A percentile compares a stretch with the other conserved stretches of the same genome.
phyloP scores from a whole-genome alignment of 2,888 invertebrate species.

The Cyclophora punctaria region DNA sequence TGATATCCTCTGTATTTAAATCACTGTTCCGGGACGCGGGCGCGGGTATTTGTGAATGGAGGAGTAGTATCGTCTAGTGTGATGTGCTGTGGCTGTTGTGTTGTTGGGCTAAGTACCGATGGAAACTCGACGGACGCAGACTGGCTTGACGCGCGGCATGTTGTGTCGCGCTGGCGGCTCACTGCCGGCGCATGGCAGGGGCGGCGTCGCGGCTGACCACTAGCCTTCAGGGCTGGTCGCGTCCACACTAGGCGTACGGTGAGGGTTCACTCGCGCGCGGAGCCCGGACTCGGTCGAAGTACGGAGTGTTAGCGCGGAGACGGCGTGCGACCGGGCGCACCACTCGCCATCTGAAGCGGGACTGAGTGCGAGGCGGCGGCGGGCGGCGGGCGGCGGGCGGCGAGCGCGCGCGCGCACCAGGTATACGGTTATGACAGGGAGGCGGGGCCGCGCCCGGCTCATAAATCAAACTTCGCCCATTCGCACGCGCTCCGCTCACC shows the following conservation, averaged over 20 bases:
- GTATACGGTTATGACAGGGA: conserved; percentile 80
- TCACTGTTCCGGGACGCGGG: conserved; percentile 35
- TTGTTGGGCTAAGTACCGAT: conserved; percentile 63
- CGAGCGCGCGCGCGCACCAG: conserved; percentile 77
- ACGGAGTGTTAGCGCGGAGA: conserved; percentile 37
- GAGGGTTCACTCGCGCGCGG: conserved; percentile 44
- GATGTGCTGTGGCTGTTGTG: conserved; percentile 42
- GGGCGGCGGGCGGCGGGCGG: conserved; percentile 46
- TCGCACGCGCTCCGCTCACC: conserved; percentile 78
- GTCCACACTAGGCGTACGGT: conserved; percentile 23
- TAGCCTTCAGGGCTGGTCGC: too few species aligned
- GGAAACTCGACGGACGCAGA: conserved; percentile 74
- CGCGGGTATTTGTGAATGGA: conserved; percentile 15
- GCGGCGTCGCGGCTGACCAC: conserved; percentile 38
- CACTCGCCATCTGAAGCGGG: conserved; percentile 74
- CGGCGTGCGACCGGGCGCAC: conserved; percentile 57
- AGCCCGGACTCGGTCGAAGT: conserved; percentile 45
- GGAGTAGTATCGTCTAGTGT: conserved; percentile 28
- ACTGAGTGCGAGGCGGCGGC: conserved; percentile 66
- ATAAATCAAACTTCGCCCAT: conserved; percentile 80
- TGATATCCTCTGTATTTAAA: conserved; percentile 27
- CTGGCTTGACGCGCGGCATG: conserved; percentile 73
- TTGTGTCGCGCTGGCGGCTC: conserved; percentile 49
- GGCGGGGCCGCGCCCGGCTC: conserved; percentile 78
- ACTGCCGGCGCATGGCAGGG: conserved; percentile 65